Base-by-base conservation (phyloP, 2,888 invertebrate species). In the Caradrina kadenii region DNA sequence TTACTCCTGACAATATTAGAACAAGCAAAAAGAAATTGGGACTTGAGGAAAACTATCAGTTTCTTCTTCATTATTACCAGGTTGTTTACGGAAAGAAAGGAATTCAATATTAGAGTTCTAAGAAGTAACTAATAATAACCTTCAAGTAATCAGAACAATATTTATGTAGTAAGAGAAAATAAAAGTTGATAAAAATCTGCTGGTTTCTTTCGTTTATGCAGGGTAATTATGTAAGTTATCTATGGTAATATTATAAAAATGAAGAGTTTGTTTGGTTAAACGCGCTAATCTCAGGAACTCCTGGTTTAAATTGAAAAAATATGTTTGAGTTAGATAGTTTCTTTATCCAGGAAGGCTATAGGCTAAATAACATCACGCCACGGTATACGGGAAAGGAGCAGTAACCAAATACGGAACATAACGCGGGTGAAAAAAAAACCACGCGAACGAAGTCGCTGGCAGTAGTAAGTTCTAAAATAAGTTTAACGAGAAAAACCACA, bases 41-140 rank as follows among this genome's bases (percentile, higher is more conserved):
- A 80, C 77, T 84, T 77, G 80, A 69, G 82, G 76, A 86, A 88
- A 90, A 87, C 83, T 83, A 87, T 84, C 75, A 65, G 76, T 71
- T 70, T 82, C 77, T 86, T 83, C 77, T 82, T 79, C 68, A 62
- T 80, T 73, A 71, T 78, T 69, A 87, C 84, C 81, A 76, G 79
- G 76, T 80, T 83, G 83, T 83, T 88, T 83, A 80, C 82, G 73
- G 81, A 82, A 79, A 77, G 68, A 63, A 65, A 60, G 70, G 71
- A 74, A 80, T 72, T 78, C 73, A 81, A 85, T 83, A 83, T 81
- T 55, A 45, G 50, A 56, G 55, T 58, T 62, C 42, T 54, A 50
- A 67, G 52, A 31, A n/a, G 53, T 50, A 13, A 22, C 5, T 13
- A 48, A 13, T 13, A 56, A 52, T 22, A 1, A 17, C 35, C 22